phyloP scores from a whole-genome alignment of 2,888 invertebrate genomes.

The Spilosoma lubricipeda region DNA sequence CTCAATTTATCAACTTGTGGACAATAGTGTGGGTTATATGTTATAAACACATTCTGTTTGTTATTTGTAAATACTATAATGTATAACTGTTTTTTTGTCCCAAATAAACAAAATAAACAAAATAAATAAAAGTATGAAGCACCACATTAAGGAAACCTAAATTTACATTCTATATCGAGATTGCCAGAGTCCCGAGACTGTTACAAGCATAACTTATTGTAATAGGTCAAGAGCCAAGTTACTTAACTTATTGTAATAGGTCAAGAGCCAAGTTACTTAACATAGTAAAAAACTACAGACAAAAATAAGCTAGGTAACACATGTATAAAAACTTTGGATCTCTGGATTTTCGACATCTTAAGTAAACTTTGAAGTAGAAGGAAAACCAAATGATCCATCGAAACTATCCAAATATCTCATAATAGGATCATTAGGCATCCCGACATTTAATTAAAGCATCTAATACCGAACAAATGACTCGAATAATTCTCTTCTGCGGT shows the following conservation, averaged over 20 bases:
- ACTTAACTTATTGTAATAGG: not conserved
- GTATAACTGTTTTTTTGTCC: no score
- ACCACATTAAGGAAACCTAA: not conserved
- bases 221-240: not conserved
- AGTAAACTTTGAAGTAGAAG: not conserved
- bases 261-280: not conserved
- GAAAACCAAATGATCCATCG: slow-evolving; percentile 21
- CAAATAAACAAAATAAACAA: no score
- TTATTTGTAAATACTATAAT: no score
- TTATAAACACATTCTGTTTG: no score
- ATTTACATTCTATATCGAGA: not conserved
- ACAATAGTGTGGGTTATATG: no score
- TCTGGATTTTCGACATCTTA: not conserved
- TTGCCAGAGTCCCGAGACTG: not conserved
- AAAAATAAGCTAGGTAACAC: not conserved
- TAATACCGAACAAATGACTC: slow-evolving; percentile 61
- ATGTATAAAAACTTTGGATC: not conserved
- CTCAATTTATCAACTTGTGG: no score
- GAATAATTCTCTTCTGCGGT: slow-evolving; percentile 60
- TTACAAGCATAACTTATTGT: not conserved
- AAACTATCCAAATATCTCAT: slow-evolving; percentile 27
- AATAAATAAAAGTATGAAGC: not conserved
- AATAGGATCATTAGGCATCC: slow-evolving; percentile 37
- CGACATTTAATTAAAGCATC: slow-evolving; percentile 51
- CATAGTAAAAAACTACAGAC: not conserved